Conservation (phyloP, 2,888 invertebrate species). For the Eumerus sabulonum region DNA sequence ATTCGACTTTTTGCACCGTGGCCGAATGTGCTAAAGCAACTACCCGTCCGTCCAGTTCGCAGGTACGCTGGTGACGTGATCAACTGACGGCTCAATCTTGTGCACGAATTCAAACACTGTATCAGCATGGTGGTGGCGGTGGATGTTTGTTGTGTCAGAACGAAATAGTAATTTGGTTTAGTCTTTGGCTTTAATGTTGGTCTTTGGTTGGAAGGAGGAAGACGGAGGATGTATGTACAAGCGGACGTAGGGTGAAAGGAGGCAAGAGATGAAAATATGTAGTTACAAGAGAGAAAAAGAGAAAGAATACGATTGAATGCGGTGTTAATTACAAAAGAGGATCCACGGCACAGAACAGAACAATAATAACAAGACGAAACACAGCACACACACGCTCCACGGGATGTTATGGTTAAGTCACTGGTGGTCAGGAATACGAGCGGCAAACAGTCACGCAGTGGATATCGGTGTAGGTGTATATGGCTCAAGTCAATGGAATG, state of each 20-base stretch:
- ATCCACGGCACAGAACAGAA: constrained; percentile 42
- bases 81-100: constrained; percentile 64
- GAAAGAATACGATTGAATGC: too few relatives aligned
- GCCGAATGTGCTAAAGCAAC: constrained; percentile 34
- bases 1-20: constrained; percentile 29
- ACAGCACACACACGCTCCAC: too few relatives aligned
- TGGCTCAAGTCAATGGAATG: too few relatives aligned
- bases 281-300: too few relatives aligned
- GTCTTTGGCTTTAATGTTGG: constrained; percentile 56
- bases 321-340: constrained; percentile 56
- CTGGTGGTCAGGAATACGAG: too few relatives aligned
- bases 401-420: too few relatives aligned
- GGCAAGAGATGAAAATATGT: constrained; percentile 26
- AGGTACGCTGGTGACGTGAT: constrained; percentile 67
- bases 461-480: too few relatives aligned
- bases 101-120: constrained; percentile 64
- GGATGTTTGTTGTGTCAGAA: constrained; percentile 56
- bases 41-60: constrained; percentile 43
- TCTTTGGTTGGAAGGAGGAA: constrained; percentile 49
- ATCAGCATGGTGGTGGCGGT: constrained; percentile 46
- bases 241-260: constrained; percentile 43
- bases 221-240: constrained; percentile 60
- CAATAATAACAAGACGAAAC: too few relatives aligned
- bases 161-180: constrained; percentile 64
- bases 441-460: too few relatives aligned